Evolutionary conservation across 2,113 vertebrate species (phyloP).

Genomic region (Sylvilagus bachmani): DNA sequence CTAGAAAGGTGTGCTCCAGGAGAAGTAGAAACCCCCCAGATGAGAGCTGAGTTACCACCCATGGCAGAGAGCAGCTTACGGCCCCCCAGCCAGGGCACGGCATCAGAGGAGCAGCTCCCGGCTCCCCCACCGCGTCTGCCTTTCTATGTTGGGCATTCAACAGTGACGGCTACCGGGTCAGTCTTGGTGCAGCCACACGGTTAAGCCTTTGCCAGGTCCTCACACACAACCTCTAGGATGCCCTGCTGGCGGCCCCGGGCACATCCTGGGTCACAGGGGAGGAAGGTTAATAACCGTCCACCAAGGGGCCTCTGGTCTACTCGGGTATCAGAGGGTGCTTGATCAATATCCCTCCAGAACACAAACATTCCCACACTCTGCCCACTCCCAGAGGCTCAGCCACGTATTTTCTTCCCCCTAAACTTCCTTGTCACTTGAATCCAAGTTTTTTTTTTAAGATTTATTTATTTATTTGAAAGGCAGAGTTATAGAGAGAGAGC

Average conservation of each 20-base stretch:
- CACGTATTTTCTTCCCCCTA: not conserved
- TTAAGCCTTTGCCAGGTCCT: not conserved
- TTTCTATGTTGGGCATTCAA: not conserved
- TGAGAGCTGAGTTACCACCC: not conserved
- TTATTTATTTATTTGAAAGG: no score
- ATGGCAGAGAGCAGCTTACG: not conserved
- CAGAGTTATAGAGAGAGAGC: no score
- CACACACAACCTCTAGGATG: not conserved
- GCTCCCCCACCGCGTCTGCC: not conserved
- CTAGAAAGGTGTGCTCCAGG: not conserved
- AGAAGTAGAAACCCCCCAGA: not conserved
- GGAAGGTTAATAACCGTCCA: not conserved
- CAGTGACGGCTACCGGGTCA: not conserved
- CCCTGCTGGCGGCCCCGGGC: not conserved
- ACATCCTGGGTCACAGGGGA: not conserved
- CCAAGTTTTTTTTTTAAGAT: not conserved
- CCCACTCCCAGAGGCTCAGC: not conserved
- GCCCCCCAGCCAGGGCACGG: not conserved
- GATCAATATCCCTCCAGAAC: not conserved
- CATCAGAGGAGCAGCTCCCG: not conserved
- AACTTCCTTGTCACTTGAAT: constrained; percentile 13
- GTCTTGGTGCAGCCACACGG: not conserved
- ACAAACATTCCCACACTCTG: not conserved
- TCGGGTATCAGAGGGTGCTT: not conserved
- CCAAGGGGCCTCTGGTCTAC: not conserved